Evolutionary conservation across 2,888 invertebrate genomes (phyloP).

Genomic region (Carcina quercana): DNA sequence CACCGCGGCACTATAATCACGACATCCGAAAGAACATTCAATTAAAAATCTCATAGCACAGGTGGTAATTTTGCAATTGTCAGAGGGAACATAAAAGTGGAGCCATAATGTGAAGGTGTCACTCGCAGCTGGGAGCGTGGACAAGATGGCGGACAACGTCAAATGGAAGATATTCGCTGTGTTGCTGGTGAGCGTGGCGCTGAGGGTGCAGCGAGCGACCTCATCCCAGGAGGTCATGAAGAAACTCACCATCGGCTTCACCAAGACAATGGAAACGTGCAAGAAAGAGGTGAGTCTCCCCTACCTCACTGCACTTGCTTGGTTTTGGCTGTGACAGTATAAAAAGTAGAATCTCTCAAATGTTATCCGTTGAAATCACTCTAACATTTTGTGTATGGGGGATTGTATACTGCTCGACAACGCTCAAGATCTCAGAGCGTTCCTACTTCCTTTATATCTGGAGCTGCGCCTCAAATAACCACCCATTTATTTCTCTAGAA

Average conservation of each 20-base stretch:
- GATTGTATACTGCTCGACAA: no score
- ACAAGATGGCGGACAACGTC: conserved; percentile 26
- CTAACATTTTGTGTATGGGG: no score
- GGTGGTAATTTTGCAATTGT: neutral
- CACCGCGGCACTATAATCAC: neutral
- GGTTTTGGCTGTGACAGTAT: no score
- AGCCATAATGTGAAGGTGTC: no score
- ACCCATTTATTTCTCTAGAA: no score
- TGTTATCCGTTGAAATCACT: no score
- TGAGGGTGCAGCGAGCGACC: conserved; percentile 13
- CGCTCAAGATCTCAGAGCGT: no score
- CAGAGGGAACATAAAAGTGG: conserved; percentile 3
- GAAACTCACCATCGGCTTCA: conserved; percentile 42
- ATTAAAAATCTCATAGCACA: neutral
- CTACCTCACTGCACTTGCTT: no score
- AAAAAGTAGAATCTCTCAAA: no score
- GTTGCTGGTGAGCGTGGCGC: conserved; percentile 12
- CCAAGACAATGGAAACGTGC: conserved; percentile 38
- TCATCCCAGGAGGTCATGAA: conserved; percentile 46
- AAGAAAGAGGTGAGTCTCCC: conserved; percentile 46
- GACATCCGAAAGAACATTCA: neutral
- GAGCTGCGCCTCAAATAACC: no score
- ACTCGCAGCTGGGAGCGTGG: neutral
- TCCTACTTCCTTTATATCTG: no score
- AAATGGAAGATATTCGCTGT: conserved; percentile 28